Base-by-base conservation (phyloP, 2,113 vertebrate genomes). In the Hippocampus comes region DNA sequence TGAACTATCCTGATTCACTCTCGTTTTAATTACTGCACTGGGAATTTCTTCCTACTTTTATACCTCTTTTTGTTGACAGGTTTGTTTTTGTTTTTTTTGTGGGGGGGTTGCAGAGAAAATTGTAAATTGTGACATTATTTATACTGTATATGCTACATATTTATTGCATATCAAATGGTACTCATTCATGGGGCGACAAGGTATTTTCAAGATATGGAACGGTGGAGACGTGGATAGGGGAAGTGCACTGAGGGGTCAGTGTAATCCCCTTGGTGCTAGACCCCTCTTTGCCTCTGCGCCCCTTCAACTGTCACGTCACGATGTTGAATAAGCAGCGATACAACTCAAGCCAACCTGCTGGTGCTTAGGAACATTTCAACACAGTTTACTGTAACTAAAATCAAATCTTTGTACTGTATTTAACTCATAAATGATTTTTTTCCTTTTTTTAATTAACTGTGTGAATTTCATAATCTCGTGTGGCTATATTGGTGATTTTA, bases 81-180 rank as follows among this genome's bases (percentile, higher is more conserved):
- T 84, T 80, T 60, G 61, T 76, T 84, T n/a, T 41, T 10, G 59
- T n/a, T 77, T 84, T 38, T 38, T 21, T 23, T 23, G 14, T 23
- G 25, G 23, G 56, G 61, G 66, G 71, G 84, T 77, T 66, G 79
- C 81, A 80, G 79, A 81, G 86, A 82, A 88, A 87, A 82, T 82
- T 91, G 89, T 89, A 91, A 79, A 90, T 90, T 80, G 79, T 89
- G 83, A 86, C 85, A 89, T 92, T 91, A 88, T 90, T 92, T 90
- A 91, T 89, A 91, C 83, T 93, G 89, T 93, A 92, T 85, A 91
- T 91, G 83, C 82, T 91, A 91, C 86, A 91, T 94, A 93, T 94
- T 94, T 94, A 94, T 94, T 94, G 86, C 88, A 87, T 83, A 87
- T 90, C 87, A 83, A 86, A 90, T 80, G 83, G 87, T 88, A 82